These are phyloP conservation scores for Phlogophora meticulosa DNA, from an alignment of 2,888 invertebrate species.

Conservation along the genomic window DNA sequence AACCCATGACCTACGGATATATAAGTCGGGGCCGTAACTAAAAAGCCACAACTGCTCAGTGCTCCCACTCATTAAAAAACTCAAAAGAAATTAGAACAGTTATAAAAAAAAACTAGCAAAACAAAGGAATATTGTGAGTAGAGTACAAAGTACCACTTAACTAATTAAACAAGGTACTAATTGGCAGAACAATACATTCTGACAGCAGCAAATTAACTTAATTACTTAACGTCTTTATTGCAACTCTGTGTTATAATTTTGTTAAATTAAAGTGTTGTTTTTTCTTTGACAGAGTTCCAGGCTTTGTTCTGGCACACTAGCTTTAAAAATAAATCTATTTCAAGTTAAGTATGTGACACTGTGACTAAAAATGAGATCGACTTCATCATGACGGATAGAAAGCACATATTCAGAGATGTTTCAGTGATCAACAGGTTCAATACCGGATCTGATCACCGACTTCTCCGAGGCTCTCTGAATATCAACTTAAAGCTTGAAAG, in stretches of 20 bases:
- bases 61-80: neutral
- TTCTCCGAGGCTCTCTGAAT: no score
- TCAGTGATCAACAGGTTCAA: no score
- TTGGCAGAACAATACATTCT: slow-evolving; percentile 35
- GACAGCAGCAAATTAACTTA: slow-evolving; percentile 30
- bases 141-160: slow-evolving; percentile 36
- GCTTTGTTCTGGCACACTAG: neutral
- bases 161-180: slow-evolving; percentile 48
- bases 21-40: no score
- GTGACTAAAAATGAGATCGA: no score
- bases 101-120: slow-evolving; percentile 15
- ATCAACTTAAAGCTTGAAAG: no score
- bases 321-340: neutral
- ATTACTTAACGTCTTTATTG: slow-evolving; percentile 30
- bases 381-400: no score
- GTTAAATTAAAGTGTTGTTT: neutral
- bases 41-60: neutral
- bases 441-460: no score
- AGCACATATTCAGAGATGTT: no score
- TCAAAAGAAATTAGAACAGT: slow-evolving; percentile 13
- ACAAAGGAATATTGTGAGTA: slow-evolving; percentile 33
- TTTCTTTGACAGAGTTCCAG: neutral
- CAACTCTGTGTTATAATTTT: slow-evolving; percentile 10
- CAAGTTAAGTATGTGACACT: no score
- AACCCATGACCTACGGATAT: no score